A percentile compares a stretch with the other conserved stretches of the same genome.
These are phyloP conservation scores for Stratiomys singularior DNA, from an alignment of 2,888 invertebrate genomes.

Conservation along the genomic window DNA sequence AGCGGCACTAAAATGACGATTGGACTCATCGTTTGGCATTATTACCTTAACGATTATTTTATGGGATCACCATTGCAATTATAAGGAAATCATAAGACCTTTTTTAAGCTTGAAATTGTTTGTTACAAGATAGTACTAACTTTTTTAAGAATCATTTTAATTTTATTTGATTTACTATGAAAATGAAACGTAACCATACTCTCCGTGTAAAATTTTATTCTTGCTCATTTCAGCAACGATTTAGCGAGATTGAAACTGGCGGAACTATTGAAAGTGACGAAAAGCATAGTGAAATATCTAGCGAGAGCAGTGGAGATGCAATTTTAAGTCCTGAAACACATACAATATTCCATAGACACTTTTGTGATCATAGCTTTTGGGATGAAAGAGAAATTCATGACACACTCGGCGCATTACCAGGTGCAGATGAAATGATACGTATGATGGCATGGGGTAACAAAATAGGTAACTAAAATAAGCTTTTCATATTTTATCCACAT, in stretches of 20 bases:
- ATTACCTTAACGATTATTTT: too few relatives aligned
- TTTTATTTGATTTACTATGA: too few relatives aligned
- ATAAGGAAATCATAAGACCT: too few relatives aligned
- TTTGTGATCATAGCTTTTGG: slow-evolving; percentile 62
- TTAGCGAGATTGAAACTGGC: background rate
- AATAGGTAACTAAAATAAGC: slow-evolving; percentile 55
- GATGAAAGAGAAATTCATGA: slow-evolving; percentile 61
- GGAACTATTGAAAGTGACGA: slow-evolving; percentile 58
- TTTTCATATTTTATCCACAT: too few relatives aligned
- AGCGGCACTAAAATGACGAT: too few relatives aligned
- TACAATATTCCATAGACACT: slow-evolving; percentile 60
- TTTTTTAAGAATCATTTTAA: too few relatives aligned
- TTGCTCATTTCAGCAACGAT: background rate
- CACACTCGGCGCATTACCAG: slow-evolving; percentile 57
- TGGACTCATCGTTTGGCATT: too few relatives aligned
- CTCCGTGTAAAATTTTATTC: too few relatives aligned
- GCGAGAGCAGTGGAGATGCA: slow-evolving; percentile 62
- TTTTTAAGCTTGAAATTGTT: too few relatives aligned
- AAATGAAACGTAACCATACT: too few relatives aligned
- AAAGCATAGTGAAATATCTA: slow-evolving; percentile 61
- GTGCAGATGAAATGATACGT: slow-evolving; percentile 57
- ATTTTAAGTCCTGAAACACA: slow-evolving; percentile 62
- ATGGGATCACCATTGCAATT: too few relatives aligned
- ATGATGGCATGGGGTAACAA: slow-evolving; percentile 60
- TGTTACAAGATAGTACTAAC: too few relatives aligned